Percentiles rank a stretch among this genome's conserved stretches.
Evolutionary conservation across 2,113 vertebrate genomes (phyloP).

Genomic region (Marmota monax): DNA sequence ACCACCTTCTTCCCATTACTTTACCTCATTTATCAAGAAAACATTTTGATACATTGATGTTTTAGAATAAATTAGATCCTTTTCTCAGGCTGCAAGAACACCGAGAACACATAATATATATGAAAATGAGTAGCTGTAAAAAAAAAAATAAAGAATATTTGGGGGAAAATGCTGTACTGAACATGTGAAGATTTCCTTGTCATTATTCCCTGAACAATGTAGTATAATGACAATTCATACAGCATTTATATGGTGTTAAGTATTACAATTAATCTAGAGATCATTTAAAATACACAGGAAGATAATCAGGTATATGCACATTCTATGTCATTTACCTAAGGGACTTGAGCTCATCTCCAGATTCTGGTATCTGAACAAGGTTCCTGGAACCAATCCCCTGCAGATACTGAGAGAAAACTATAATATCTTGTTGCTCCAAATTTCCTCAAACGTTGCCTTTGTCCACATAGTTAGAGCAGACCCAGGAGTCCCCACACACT

Average conservation of each 20-base stretch:
- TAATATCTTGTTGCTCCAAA: neutral
- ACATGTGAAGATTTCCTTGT: neutral
- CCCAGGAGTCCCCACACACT: no score
- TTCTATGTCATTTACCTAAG: neutral
- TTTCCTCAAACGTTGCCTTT: accelerated
- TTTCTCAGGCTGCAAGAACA: neutral
- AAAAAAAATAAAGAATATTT: neutral
- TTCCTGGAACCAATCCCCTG: neutral
- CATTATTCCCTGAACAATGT: neutral
- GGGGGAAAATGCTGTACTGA: neutral
- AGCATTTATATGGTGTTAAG: neutral
- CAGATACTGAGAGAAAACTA: neutral
- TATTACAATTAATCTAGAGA: neutral
- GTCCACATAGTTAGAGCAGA: neutral
- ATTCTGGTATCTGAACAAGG: neutral
- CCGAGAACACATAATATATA: neutral
- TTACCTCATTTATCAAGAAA: neutral
- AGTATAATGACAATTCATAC: neutral
- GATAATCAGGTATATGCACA: neutral
- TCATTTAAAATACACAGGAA: neutral
- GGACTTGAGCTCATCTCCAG: neutral
- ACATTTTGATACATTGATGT: no score
- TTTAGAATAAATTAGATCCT: neutral
- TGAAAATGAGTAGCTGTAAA: neutral
- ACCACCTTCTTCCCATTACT: neutral